phyloP scores from a whole-genome alignment of 1,140 invertebrate genomes.

The Drosophila erecta region DNA sequence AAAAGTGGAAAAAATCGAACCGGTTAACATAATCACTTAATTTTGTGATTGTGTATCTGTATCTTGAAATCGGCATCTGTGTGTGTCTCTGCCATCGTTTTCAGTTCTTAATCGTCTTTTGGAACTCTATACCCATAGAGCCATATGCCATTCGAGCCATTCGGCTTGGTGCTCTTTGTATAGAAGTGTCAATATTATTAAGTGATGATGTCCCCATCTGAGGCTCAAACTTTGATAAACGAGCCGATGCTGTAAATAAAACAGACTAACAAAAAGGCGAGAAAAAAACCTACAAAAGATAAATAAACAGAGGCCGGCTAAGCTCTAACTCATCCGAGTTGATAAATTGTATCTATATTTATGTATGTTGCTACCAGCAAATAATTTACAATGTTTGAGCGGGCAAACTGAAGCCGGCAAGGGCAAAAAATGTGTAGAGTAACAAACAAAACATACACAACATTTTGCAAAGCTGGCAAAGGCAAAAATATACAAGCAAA shows the following conservation, averaged over 20 bases:
- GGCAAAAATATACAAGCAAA: slow-evolving; percentile 35
- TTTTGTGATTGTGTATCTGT: slow-evolving; percentile 73
- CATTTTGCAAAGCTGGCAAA: slow-evolving; percentile 25
- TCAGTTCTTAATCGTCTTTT: slow-evolving; percentile 60
- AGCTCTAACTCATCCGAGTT: slow-evolving; percentile 65
- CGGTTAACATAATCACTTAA: slow-evolving; percentile 82
- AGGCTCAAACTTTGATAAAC: slow-evolving; percentile 72
- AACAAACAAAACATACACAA: slow-evolving; percentile 36
- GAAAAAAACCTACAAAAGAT: slow-evolving; percentile 33
- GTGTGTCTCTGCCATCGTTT: slow-evolving; percentile 45
- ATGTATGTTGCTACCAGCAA: slow-evolving; percentile 71
- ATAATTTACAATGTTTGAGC: slow-evolving; percentile 66
- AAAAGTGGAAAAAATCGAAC: slow-evolving; percentile 42
- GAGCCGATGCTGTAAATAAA: slow-evolving; percentile 61
- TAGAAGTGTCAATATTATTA: slow-evolving; percentile 80
- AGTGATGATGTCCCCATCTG: slow-evolving; percentile 67
- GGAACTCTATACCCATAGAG: slow-evolving; percentile 34
- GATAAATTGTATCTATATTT: slow-evolving; percentile 78
- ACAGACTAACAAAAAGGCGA: slow-evolving; percentile 14
- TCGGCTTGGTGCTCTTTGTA: slow-evolving; percentile 17
- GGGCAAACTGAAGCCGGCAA: slow-evolving; percentile 63
- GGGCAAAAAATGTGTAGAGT: slow-evolving; percentile 61
- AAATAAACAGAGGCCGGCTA: slow-evolving; percentile 37
- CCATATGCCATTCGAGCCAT: not conserved
- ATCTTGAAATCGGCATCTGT: slow-evolving; percentile 13